Conservation (phyloP, 2,888 invertebrate species). For the Hirtodrosophila cameraria region DNA sequence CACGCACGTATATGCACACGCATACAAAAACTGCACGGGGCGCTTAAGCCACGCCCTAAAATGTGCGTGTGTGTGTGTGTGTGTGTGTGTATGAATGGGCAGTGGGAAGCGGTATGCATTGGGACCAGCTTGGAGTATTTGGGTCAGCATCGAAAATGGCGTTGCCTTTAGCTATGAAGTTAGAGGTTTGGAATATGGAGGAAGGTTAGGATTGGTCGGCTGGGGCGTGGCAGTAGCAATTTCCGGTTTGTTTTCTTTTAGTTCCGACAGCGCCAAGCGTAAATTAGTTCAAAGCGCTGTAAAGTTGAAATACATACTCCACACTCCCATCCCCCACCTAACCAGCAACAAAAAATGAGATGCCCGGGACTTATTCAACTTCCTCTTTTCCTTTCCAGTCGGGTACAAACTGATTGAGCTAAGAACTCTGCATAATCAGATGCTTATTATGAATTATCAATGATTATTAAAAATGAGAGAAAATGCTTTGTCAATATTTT, state of each 20-base stretch:
- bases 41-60: constrained; percentile 22
- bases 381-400: neutral
- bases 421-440: constrained; percentile 57
- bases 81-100: constrained; percentile 3
- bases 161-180: constrained; percentile 23
- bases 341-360: neutral
- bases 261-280: constrained; percentile 72
- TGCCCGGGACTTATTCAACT: too few relatives aligned
- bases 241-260: constrained; percentile 78
- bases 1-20: constrained; percentile 11
- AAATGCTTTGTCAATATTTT: constrained; percentile 65
- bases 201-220: constrained; percentile 7
- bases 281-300: constrained; percentile 75
- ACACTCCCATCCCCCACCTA: neutral
- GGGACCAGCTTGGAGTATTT: constrained; percentile 34
- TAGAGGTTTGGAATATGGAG: neutral
- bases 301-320: constrained; percentile 37
- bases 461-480: constrained; percentile 52
- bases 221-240: constrained; percentile 65
- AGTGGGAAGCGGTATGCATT: constrained; percentile 6
- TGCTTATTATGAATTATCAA: constrained; percentile 74
- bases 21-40: neutral
- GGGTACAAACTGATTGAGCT: constrained; percentile 38
- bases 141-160: constrained; percentile 48
- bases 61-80: constrained; percentile 6